Evolutionary conservation across 1,140 invertebrate species (phyloP), one percentile per base, ranked within the genome.

Genomic region (Helicorthomorpha holstii): DNA sequence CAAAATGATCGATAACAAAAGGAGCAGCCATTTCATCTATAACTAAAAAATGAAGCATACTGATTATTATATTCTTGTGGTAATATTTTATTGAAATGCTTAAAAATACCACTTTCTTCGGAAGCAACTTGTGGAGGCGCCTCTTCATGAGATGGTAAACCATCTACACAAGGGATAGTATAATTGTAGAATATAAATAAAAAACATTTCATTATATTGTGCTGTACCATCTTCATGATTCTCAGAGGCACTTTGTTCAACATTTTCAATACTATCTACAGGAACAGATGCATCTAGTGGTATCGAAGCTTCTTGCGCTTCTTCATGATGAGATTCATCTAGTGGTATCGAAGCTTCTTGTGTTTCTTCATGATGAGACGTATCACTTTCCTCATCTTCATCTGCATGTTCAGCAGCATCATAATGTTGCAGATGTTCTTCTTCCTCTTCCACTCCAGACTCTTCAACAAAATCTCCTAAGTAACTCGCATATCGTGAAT

Each of bases 391-490:
- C 1, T 49, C 59, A 29, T 58, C 59, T 21, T 65, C 60, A 56
- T 65, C 64, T 14, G 21, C 1, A 42, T 34, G n/a, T 14, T 49
- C 22, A 49, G 16, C 48, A 41, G 41, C 50, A n/a, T n/a, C n/a
- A n/a, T n/a, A n/a, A n/a, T n/a, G n/a, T n/a, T n/a, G n/a, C n/a
- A n/a, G n/a, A 23, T 23, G 52, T 53, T 53, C 29, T 63, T 66
- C 61, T 55, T 66, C 65, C 44, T 66, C 63, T 25, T 60, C 60
- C 25, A 65, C 58, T 34, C 7, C 63, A 54, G 68, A 64, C 59
- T 82, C 79, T 57, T 85, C 82, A n/a, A 83, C 72, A 81, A 81
- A 85, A 12, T 81, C 81, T 62, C 83, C 78, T 54, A 85, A 78
- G 42, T 80, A 73, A 59, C 74, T 75, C 12, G 82, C 78, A 69